phyloP scores from a whole-genome alignment of 1,140 invertebrate species.

The Camponotus vicinus region DNA sequence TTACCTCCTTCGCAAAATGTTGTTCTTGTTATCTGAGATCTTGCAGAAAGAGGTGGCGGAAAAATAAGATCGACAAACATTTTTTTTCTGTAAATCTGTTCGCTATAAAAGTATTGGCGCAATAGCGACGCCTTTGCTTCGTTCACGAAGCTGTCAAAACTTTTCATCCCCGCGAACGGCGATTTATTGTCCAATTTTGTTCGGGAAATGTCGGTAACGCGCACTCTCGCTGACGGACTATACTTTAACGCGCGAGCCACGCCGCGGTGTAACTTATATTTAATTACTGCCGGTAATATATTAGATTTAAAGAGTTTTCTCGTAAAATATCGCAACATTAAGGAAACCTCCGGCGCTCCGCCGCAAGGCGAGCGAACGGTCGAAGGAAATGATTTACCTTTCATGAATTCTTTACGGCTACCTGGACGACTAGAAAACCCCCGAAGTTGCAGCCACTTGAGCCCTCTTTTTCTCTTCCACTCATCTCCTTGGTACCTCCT shows the following conservation, averaged over 20 bases:
- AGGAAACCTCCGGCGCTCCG: constrained; percentile 79
- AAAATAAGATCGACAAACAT: constrained; percentile 47
- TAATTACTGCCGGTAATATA: constrained; percentile 85
- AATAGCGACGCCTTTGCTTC: constrained; percentile 41
- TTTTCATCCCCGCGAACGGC: constrained; percentile 50
- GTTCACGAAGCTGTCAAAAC: constrained; percentile 65
- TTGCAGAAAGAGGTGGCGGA: background rate
- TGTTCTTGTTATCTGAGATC: constrained; percentile 29
- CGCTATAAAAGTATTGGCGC: constrained; percentile 69
- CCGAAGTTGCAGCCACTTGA: constrained; percentile 70
- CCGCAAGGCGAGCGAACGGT: constrained; percentile 52
- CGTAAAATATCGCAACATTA: constrained; percentile 85
- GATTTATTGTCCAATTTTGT: constrained; percentile 65
- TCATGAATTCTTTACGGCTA: constrained; percentile 79
- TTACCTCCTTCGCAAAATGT: constrained; percentile 26
- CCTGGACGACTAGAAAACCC: constrained; percentile 67
- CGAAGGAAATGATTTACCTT: constrained; percentile 82
- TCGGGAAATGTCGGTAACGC: background rate
- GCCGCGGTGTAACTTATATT: constrained; percentile 81
- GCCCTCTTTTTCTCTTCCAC: constrained; percentile 48
- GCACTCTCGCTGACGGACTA: constrained; percentile 50
- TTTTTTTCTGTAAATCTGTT: constrained; percentile 49
- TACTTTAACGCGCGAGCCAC: constrained; percentile 63
- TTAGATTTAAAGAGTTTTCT: constrained; percentile 85
- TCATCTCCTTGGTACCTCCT: background rate